Evolutionary conservation across 2,888 invertebrate genomes (phyloP).

Genomic region (Idaea dimidiata): DNA sequence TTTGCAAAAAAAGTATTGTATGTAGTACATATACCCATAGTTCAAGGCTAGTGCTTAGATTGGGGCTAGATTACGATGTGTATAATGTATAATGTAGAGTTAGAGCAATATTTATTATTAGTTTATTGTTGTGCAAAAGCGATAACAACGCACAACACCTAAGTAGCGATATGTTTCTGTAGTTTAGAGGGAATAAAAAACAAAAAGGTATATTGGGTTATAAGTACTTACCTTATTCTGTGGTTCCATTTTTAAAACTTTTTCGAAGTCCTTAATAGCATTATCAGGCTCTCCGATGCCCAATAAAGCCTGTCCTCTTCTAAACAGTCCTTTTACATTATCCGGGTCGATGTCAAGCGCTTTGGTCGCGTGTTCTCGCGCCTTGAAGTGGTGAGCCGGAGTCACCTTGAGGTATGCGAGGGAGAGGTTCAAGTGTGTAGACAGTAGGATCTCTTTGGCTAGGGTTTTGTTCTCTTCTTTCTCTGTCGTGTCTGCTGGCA

Average conservation of each 20-base stretch:
- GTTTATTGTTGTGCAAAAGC: too few relatives aligned
- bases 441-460: constrained; percentile 80
- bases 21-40: too few relatives aligned
- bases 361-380: constrained; percentile 87
- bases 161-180: too few relatives aligned
- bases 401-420: constrained; percentile 89
- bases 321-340: constrained; percentile 94
- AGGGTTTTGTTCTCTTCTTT: constrained; percentile 43
- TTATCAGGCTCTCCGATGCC: constrained; percentile 87
- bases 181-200: too few relatives aligned
- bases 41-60: too few relatives aligned
- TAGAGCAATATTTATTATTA: too few relatives aligned
- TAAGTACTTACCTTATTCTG: constrained; percentile 85
- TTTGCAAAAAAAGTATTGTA: too few relatives aligned
- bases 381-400: constrained; percentile 84
- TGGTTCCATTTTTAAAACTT: constrained; percentile 88
- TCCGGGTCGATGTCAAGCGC: constrained; percentile 87
- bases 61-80: too few relatives aligned
- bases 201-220: too few relatives aligned
- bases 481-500: constrained; percentile 46
- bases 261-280: constrained; percentile 89
- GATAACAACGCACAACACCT: too few relatives aligned
- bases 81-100: too few relatives aligned
- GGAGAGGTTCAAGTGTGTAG: constrained; percentile 90
- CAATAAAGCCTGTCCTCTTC: constrained; percentile 90